Percentiles rank a stretch among this genome's conserved stretches.
Evolutionary conservation across 2,888 invertebrate genomes (phyloP).

Genomic region (Ypsolopha sequella): DNA sequence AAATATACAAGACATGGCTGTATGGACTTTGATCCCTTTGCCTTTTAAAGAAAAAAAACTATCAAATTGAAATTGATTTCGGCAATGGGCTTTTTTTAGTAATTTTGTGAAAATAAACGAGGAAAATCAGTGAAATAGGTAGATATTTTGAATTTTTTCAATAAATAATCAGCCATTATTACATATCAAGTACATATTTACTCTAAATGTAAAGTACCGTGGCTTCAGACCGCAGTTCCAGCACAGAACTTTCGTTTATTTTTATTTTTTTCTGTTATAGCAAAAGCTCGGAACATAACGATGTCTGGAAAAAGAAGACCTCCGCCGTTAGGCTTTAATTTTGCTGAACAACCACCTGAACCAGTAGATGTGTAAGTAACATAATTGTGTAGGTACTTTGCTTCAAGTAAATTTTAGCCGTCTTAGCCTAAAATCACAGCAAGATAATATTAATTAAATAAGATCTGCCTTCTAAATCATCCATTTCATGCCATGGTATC

Average conservation of each 20-base stretch:
- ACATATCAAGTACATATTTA: neutral
- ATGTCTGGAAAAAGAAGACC: constrained; percentile 48
- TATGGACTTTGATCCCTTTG: no score
- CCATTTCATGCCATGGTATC: no score
- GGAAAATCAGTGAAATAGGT: neutral
- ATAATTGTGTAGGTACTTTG: neutral
- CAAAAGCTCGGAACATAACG: neutral
- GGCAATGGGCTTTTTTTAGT: neutral
- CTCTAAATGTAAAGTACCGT: neutral
- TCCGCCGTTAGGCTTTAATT: constrained; percentile 40
- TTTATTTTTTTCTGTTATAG: neutral
- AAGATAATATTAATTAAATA: neutral
- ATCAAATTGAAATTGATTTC: no score
- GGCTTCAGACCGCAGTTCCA: neutral
- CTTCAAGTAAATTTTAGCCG: neutral
- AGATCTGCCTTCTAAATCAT: no score
- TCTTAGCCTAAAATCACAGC: no score
- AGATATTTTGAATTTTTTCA: neutral
- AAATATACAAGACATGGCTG: no score
- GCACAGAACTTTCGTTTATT: neutral
- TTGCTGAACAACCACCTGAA: constrained; percentile 31
- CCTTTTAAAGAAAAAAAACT: no score
- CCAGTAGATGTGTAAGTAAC: constrained; percentile 49
- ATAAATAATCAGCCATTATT: neutral
- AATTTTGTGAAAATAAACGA: neutral